Evolutionary conservation across 2,888 invertebrate species (phyloP), one percentile per base, ranked within the genome.

Genomic region (Spodoptera littoralis): DNA sequence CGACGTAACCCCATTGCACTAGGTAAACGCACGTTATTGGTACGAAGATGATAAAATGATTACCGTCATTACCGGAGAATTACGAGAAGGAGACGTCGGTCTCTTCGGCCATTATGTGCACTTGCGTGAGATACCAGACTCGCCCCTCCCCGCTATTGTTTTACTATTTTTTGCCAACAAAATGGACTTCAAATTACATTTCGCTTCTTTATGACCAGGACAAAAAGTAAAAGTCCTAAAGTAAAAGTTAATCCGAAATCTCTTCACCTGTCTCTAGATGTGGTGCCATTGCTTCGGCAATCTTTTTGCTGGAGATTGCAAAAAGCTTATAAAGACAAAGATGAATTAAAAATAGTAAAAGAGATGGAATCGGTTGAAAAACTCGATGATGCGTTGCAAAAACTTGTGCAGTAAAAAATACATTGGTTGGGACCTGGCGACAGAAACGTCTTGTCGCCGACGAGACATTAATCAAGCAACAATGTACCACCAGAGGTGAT

Each of bases 1-100:
- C 73, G 82, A 77, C 79, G 77, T 82, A 79, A 76, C 81, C 79
- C 77, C 69, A 76, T 76, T 74, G 83, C 77, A 72, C 79, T 80
- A 82, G 83, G 84, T 85, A 88, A 87, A 86, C 85, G 86, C 84
- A 84, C 78, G 84, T 85, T 89, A 92, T 90, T 88, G 91, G 90
- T 87, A 88, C 85, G 85, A 86, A 90, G 92, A 93, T 92, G 92
- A 90, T 91, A 88, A 91, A 92, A 93, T 93, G 92, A 94, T 94
- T 93, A 89, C 93, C 83, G 87, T 92, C 92, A 93, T 93, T 94
- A 92, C 84, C 66, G 67, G 81, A 68, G 87, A 91, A 92, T 92
- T 91, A 91, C 89, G 82, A 80, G 86, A 77, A 84, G 87, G 82
- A 84, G 85, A 86, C 80, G 78, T 73, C 77, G 67, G 76, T 71